Percentiles rank a stretch among this genome's conserved stretches.
Evolutionary conservation across 2,113 vertebrate species (phyloP).

Genomic region (Phalacrocorax pelagicus): DNA sequence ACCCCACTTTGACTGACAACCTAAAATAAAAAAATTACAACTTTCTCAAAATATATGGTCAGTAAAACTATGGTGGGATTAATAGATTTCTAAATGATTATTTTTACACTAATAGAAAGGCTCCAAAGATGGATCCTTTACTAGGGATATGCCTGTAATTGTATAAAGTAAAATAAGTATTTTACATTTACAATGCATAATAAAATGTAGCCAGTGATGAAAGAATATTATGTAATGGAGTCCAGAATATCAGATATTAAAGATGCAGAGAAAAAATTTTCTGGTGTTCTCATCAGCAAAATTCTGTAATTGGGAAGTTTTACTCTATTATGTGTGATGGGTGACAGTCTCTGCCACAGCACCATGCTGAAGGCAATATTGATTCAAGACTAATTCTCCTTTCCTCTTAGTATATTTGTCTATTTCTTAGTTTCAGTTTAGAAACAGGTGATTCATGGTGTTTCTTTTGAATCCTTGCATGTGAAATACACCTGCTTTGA

Average conservation of each 20-base stretch:
- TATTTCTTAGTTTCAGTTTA: background rate
- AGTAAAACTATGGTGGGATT: background rate
- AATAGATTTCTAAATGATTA: background rate
- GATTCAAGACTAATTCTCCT: background rate
- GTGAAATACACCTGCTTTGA: background rate
- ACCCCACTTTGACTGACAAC: background rate
- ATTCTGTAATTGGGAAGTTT: background rate
- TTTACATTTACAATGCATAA: slow-evolving; percentile 24
- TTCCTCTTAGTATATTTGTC: background rate
- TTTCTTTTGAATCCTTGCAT: background rate
- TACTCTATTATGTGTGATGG: background rate
- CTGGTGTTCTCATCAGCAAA: background rate
- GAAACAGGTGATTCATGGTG: background rate
- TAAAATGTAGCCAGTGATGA: background rate
- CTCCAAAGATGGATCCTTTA: background rate
- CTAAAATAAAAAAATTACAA: slow-evolving; percentile 21
- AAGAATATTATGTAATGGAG: background rate
- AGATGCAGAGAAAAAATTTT: background rate
- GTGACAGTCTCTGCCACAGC: background rate
- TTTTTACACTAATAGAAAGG: background rate
- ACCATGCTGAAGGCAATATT: background rate
- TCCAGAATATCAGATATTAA: background rate
- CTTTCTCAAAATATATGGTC: background rate
- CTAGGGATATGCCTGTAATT: background rate
- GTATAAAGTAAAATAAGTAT: slow-evolving; percentile 7